These are phyloP conservation scores for Cryptomyrus ogoouensis DNA, from an alignment of 2,113 vertebrate genomes.

Conservation along the genomic window DNA sequence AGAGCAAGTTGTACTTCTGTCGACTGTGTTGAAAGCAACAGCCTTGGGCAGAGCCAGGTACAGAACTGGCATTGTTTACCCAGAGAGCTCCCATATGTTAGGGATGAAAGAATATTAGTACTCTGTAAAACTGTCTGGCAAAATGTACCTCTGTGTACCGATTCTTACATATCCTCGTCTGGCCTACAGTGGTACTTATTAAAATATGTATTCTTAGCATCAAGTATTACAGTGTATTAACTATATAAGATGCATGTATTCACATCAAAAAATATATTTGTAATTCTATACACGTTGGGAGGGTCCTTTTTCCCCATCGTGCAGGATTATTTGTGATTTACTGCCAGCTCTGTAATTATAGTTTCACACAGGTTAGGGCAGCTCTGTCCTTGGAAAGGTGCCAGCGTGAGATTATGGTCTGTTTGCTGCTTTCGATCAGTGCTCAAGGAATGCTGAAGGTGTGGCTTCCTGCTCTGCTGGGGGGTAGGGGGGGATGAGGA, in stretches of 20 bases:
- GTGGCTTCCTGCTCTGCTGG: not conserved
- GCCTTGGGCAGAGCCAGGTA: not conserved
- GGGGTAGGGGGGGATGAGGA: not conserved
- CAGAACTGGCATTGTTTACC: conserved; percentile 3
- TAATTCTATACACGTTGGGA: not conserved
- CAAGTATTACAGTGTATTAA: not conserved
- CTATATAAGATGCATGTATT: not conserved
- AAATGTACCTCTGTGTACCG: not conserved
- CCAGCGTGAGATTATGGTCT: not conserved
- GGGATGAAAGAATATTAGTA: conserved; percentile 17
- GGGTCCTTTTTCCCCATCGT: not conserved
- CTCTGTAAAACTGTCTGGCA: not conserved
- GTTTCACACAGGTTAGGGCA: not conserved
- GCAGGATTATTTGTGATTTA: not conserved
- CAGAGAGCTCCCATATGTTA: not conserved
- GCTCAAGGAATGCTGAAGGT: not conserved
- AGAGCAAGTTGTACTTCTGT: not conserved
- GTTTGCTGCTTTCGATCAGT: not conserved
- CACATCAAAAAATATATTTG: not conserved
- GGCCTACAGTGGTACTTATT: not conserved
- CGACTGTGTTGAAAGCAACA: not conserved
- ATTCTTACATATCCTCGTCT: not conserved
- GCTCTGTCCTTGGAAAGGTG: not conserved
- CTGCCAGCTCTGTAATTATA: conserved; percentile 6
- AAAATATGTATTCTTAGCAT: not conserved